Percentiles rank a stretch among this genome's conserved stretches.
These are phyloP conservation scores for Lethenteron camtschaticum DNA, from an alignment of 2,113 vertebrate species.

Conservation along the genomic window DNA sequence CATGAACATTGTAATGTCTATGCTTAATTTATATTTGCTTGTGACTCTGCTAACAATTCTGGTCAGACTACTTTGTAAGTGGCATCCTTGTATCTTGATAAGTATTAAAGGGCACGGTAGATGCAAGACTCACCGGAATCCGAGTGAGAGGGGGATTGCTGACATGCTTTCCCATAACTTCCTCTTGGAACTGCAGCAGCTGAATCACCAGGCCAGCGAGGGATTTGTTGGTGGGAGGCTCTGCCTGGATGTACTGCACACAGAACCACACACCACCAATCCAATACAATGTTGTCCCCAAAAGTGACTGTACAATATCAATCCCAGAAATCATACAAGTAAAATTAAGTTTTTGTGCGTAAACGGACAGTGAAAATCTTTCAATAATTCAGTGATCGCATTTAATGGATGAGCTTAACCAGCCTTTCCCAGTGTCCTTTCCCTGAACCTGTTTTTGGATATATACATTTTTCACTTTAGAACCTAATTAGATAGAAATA, in stretches of 20 bases:
- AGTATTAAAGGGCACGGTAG: no score
- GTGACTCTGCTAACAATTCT: no score
- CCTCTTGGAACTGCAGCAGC: conserved; percentile 85
- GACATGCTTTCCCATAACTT: conserved; percentile 85
- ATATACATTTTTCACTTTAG: no score
- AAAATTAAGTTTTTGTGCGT: neutral
- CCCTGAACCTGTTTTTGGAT: neutral
- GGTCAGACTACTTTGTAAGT: no score
- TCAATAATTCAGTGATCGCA: neutral
- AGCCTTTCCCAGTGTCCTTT: neutral
- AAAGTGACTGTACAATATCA: neutral
- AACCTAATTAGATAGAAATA: no score
- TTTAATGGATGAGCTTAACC: neutral
- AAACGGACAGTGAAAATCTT: neutral
- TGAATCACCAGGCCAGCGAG: conserved; percentile 86
- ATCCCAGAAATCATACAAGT: neutral
- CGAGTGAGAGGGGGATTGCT: conserved; percentile 89
- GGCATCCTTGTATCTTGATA: no score
- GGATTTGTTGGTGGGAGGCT: conserved; percentile 88
- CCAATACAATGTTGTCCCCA: conserved; percentile 3
- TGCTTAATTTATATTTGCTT: no score
- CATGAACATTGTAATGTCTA: no score
- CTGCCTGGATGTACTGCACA: conserved; percentile 71
- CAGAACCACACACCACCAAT: no score
- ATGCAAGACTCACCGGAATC: conserved; percentile 42